These are phyloP conservation scores for Phragmatobia fuliginosa DNA, from an alignment of 2,888 invertebrate species.

Conservation along the genomic window DNA sequence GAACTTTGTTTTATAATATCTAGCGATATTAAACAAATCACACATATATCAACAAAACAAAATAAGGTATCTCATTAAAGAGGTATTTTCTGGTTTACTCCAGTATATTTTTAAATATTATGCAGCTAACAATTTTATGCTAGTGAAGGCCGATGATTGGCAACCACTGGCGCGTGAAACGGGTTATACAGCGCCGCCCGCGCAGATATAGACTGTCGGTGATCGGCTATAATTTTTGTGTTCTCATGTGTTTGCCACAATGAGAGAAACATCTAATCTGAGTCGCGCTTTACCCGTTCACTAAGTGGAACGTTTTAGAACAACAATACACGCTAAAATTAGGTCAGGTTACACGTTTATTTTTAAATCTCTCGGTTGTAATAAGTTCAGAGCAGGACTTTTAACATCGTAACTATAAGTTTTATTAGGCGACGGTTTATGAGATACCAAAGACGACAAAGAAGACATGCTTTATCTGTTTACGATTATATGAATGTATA, in stretches of 20 bases:
- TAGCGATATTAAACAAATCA: background rate
- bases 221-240: slow-evolving; percentile 87
- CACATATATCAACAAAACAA: slow-evolving; percentile 12
- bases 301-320: slow-evolving; percentile 50
- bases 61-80: slow-evolving; percentile 19
- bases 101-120: slow-evolving; percentile 29
- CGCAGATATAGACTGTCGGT: slow-evolving; percentile 83
- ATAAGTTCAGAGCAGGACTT: slow-evolving; percentile 23
- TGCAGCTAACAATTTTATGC: slow-evolving; percentile 32
- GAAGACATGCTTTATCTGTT: background rate
- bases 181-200: slow-evolving; percentile 80
- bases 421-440: background rate
- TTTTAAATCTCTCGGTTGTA: slow-evolving; percentile 27
- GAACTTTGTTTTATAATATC: too few relatives aligned
- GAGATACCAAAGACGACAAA: background rate
- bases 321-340: slow-evolving; percentile 52
- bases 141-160: slow-evolving; percentile 68
- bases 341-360: slow-evolving; percentile 53
- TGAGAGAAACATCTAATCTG: slow-evolving; percentile 70
- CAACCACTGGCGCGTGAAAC: slow-evolving; percentile 83
- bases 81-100: slow-evolving; percentile 4
- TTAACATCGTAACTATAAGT: background rate
- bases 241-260: slow-evolving; percentile 72
- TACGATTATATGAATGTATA: too few relatives aligned
- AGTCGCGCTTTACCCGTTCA: slow-evolving; percentile 47